Evolutionary conservation across 2,113 vertebrate species (phyloP).

Genomic region (Lagopus muta): DNA sequence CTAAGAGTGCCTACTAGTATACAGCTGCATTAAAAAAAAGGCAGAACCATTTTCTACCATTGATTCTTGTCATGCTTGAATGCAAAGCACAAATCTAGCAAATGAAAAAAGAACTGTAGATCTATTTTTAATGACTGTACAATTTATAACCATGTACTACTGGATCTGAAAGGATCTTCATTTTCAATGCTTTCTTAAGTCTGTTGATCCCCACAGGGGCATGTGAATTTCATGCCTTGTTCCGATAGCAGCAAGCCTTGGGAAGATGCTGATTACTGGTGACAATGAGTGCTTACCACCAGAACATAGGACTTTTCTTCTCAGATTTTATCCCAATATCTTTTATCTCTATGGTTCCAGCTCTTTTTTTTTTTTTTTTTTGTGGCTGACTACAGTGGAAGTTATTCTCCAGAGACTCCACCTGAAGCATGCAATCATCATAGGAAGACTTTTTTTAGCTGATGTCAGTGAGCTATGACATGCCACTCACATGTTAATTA

Average conservation of each 20-base stretch:
- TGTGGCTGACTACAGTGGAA: background rate
- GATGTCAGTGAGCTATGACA: background rate
- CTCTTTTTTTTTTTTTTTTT: background rate
- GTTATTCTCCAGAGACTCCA: background rate
- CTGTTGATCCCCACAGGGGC: background rate
- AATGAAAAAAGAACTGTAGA: background rate
- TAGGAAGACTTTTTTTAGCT: background rate
- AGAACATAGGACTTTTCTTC: background rate
- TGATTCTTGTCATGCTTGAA: slow-evolving; percentile 20
- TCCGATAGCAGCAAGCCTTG: background rate
- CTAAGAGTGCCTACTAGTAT: background rate
- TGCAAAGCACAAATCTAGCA: slow-evolving; percentile 23
- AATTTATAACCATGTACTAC: background rate
- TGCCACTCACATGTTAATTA: background rate
- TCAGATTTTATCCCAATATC: background rate
- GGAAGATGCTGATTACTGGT: background rate
- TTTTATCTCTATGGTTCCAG: background rate
- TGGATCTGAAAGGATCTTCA: background rate
- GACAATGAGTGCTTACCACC: background rate
- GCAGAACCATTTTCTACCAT: background rate
- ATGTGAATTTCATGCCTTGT: background rate
- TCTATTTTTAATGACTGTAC: slow-evolving; percentile 30
- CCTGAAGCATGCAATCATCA: background rate
- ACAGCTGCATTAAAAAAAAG: slow-evolving; percentile 13
- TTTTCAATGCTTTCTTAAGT: slow-evolving; percentile 6